Evolutionary conservation across 2,113 vertebrate species (phyloP).

Genomic region (Axis porcinus): DNA sequence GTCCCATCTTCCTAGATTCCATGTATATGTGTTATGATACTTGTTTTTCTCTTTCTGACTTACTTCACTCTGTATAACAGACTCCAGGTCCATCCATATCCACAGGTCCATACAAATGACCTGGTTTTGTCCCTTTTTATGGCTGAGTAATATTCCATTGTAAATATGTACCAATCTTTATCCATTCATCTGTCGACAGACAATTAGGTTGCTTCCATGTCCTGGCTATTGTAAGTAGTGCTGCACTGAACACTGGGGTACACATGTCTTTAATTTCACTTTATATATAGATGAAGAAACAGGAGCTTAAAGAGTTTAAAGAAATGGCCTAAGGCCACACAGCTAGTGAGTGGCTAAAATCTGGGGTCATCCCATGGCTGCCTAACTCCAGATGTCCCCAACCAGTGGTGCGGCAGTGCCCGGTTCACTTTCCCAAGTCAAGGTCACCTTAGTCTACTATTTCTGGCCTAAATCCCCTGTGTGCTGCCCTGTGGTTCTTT

Average conservation of each 20-base stretch:
- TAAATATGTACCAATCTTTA: not conserved
- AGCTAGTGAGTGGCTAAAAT: not conserved
- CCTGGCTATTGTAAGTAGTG: not conserved
- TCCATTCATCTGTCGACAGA: not conserved
- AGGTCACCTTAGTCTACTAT: constrained; percentile 1
- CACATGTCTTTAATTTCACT: not conserved
- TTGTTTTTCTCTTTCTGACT: not conserved
- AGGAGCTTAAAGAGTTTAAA: not conserved
- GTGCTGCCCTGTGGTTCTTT: not conserved
- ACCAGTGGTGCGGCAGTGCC: rapidly evolving
- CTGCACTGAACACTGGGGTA: not conserved
- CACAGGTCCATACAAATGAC: not conserved
- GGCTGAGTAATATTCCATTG: not conserved
- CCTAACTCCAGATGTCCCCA: not conserved
- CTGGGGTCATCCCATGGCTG: not conserved
- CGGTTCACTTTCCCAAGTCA: not conserved
- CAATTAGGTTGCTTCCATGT: not conserved
- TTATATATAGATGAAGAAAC: not conserved
- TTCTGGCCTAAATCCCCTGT: not conserved
- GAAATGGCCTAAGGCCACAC: not conserved
- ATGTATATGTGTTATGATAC: not conserved
- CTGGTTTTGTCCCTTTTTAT: not conserved
- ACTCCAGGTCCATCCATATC: not conserved
- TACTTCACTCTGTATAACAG: not conserved
- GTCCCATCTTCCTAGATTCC: not conserved